A percentile compares a stretch with the other conserved stretches of the same genome.
These are phyloP conservation scores for Neotoma lepida DNA, from an alignment of 2,113 vertebrate genomes.

Conservation along the genomic window DNA sequence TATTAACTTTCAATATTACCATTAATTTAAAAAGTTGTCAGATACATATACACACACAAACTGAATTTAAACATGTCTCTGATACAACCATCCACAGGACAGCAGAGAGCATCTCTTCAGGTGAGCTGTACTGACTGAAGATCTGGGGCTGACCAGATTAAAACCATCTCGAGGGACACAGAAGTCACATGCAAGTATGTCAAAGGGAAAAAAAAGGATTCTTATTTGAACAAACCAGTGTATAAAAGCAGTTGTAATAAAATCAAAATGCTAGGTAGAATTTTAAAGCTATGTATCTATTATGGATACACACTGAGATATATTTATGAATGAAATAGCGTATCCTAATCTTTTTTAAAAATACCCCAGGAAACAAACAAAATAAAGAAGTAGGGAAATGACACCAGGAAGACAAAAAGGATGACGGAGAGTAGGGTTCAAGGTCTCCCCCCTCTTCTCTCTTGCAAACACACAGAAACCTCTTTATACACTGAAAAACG, in stretches of 20 bases:
- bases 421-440: not conserved
- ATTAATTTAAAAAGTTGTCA: not conserved
- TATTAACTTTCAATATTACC: not conserved
- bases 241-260: not conserved
- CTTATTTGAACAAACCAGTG: not conserved
- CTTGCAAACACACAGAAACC: not conserved
- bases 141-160: not conserved
- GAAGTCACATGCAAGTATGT: not conserved
- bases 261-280: not conserved
- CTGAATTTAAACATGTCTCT: not conserved
- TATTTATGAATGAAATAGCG: not conserved
- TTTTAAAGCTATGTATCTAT: not conserved
- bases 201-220: no score
- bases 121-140: not conserved
- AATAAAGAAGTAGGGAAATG: not conserved
- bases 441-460: not conserved
- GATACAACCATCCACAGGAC: not conserved
- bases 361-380: not conserved
- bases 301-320: not conserved
- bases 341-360: conserved; percentile 30
- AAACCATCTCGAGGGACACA: not conserved
- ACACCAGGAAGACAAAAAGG: not conserved
- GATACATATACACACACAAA: not conserved
- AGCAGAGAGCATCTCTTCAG: not conserved
- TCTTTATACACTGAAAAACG: not conserved